Percentiles rank a stretch among this genome's conserved stretches.
phyloP scores from a whole-genome alignment of 2,888 invertebrate species.

The Uropetala carovei region DNA sequence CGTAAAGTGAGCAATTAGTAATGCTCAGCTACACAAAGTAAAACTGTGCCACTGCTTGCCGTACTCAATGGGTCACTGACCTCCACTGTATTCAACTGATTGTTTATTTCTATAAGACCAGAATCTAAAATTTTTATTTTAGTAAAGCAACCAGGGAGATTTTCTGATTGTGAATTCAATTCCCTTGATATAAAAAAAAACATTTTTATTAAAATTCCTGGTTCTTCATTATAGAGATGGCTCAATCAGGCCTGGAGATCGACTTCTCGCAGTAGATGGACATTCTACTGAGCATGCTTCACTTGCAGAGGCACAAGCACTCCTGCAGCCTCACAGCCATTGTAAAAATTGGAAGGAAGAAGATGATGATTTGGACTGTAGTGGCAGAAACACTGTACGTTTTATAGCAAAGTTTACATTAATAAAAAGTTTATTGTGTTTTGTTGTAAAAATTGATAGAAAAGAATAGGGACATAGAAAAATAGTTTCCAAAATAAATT shows the following conservation, averaged over 20 bases:
- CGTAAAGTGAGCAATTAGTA: too few species aligned
- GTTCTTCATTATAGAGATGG: slow-evolving; percentile 81
- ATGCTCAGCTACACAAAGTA: too few species aligned
- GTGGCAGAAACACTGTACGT: background rate
- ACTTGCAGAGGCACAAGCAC: slow-evolving; percentile 89
- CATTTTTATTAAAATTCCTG: background rate
- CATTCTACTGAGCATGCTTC: slow-evolving; percentile 85
- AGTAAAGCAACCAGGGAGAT: background rate
- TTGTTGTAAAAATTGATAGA: background rate
- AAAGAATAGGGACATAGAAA: too few species aligned
- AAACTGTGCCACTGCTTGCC: too few species aligned
- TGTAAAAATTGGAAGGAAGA: slow-evolving; percentile 69
- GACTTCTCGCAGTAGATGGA: slow-evolving; percentile 90
- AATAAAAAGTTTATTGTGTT: too few species aligned
- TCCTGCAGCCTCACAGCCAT: slow-evolving; percentile 77
- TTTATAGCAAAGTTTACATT: background rate
- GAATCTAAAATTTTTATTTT: background rate
- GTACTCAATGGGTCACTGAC: too few species aligned
- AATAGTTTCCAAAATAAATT: too few species aligned
- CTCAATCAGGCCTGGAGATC: slow-evolving; percentile 92
- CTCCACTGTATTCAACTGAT: background rate
- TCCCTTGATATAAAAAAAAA: background rate
- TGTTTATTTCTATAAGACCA: background rate
- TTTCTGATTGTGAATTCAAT: background rate
- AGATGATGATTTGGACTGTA: background rate